Conservation (phyloP, 2,888 invertebrate genomes). For the Calameuta idolon region DNA sequence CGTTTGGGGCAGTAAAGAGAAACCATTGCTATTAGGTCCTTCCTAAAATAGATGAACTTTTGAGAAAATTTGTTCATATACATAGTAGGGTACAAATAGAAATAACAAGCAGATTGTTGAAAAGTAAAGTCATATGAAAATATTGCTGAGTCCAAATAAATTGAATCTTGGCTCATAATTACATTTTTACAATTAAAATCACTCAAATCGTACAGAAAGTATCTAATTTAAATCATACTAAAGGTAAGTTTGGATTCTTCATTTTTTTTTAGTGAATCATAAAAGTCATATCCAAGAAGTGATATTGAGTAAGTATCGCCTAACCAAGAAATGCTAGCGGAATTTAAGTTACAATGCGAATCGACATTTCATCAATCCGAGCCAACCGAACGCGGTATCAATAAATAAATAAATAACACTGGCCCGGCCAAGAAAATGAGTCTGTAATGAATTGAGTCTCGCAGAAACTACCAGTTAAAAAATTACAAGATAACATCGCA, state of each 20-base stretch:
- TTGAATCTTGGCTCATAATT: neutral
- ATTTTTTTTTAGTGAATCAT: neutral
- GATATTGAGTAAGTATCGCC: neutral
- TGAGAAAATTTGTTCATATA: neutral
- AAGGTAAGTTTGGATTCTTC: neutral
- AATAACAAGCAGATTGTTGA: neutral
- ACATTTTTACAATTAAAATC: neutral
- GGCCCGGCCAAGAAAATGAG: neutral
- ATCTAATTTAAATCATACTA: neutral
- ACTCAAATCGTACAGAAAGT: neutral
- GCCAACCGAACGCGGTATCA: neutral
- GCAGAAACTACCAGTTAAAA: neutral
- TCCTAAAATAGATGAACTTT: neutral
- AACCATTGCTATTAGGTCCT: neutral
- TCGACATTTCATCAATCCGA: neutral
- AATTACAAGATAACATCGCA: neutral
- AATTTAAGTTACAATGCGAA: neutral
- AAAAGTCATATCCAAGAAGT: neutral
- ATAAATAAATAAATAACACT: neutral
- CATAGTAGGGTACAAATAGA: neutral
- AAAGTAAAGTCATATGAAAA: neutral
- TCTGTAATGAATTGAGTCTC: neutral
- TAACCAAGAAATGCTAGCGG: neutral
- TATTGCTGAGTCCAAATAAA: neutral
- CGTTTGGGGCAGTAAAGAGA: neutral